Percentiles rank a stretch among this genome's conserved stretches.
These are phyloP conservation scores for Odontocolon sp. DNA, from an alignment of 2,888 invertebrate species.

Conservation along the genomic window DNA sequence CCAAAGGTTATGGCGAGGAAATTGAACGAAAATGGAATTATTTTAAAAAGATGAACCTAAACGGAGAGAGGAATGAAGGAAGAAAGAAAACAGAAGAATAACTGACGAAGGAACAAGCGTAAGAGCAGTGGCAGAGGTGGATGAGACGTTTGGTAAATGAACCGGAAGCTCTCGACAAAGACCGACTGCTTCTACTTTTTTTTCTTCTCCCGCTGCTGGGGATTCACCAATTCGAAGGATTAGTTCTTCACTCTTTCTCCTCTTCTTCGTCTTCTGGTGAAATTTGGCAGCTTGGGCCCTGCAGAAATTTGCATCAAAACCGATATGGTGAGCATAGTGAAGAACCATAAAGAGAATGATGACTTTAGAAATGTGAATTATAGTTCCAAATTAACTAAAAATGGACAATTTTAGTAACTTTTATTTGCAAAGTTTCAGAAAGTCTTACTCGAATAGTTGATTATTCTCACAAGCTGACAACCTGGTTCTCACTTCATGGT, in stretches of 20 bases:
- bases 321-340: too few relatives aligned
- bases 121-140: constrained; percentile 53
- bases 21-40: constrained; percentile 34
- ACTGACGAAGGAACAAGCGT: constrained; percentile 51
- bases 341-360: constrained; percentile 28
- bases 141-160: constrained; percentile 58
- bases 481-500: constrained; percentile 7
- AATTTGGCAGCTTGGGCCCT: constrained; percentile 18
- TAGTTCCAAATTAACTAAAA: neutral
- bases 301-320: constrained; percentile 22
- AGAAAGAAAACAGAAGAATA: constrained; percentile 1
- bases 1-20: constrained; percentile 26
- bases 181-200: constrained; percentile 45
- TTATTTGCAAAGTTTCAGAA: too few relatives aligned
- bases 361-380: constrained; percentile 20
- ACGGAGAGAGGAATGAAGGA: constrained; percentile 45
- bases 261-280: constrained; percentile 29
- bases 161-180: constrained; percentile 57
- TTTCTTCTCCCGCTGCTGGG: constrained; percentile 1
- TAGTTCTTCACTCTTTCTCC: constrained; percentile 35
- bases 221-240: constrained; percentile 44
- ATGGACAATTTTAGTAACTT: too few relatives aligned
- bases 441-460: too few relatives aligned
- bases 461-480: too few relatives aligned
- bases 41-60: neutral